phyloP scores from a whole-genome alignment of 2,888 invertebrate genomes.

The Tachina grossa region DNA sequence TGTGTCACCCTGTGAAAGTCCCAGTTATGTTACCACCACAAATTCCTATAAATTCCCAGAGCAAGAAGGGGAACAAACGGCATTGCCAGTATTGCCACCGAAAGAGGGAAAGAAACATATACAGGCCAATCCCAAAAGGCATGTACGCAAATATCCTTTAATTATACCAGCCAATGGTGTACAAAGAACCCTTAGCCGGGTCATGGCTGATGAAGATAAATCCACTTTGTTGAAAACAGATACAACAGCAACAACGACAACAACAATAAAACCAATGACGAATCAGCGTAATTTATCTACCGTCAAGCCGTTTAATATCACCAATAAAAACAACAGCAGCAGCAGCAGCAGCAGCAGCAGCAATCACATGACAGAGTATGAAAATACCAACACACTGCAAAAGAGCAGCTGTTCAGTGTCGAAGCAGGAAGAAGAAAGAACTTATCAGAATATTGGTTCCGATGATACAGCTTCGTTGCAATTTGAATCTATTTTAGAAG shows the following conservation, averaged over 20 bases:
- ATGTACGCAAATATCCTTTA: conserved; percentile 91
- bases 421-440: conserved; percentile 60
- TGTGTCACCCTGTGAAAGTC: conserved; percentile 80
- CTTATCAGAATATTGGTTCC: conserved; percentile 79
- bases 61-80: conserved; percentile 83
- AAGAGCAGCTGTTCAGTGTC: conserved; percentile 45
- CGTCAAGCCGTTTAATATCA: conserved; percentile 56
- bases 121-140: conserved; percentile 86
- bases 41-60: conserved; percentile 80
- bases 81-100: conserved; percentile 89
- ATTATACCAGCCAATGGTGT: conserved; percentile 88
- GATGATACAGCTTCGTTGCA: conserved; percentile 82
- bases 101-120: conserved; percentile 85
- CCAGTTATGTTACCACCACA: conserved; percentile 81
- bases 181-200: conserved; percentile 86
- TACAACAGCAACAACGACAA: not conserved
- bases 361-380: conserved; percentile 72
- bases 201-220: conserved; percentile 80
- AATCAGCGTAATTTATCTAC: conserved; percentile 46
- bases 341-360: conserved; percentile 22
- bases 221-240: conserved; percentile 26
- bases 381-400: conserved; percentile 74
- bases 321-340: conserved; percentile 37
- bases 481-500: conserved; percentile 82
- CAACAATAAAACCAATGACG: not conserved